Percentiles rank a stretch among this genome's conserved stretches.
Conservation (phyloP, 1,140 invertebrate species). For the Drosophila malerkotliana region DNA sequence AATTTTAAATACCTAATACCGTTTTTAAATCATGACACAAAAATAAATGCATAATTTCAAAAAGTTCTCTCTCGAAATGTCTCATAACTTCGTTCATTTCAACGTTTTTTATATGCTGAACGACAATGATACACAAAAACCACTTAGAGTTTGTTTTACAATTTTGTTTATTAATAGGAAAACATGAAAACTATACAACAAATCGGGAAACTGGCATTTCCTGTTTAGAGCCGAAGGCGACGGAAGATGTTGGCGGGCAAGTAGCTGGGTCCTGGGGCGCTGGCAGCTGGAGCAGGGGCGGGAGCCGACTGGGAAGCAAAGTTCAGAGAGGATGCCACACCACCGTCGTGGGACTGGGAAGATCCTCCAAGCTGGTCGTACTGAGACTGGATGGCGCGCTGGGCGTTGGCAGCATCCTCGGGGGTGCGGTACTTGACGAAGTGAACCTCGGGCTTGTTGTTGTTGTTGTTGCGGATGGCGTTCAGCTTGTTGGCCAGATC, state of each 20-base stretch:
- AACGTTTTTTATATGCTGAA: not conserved
- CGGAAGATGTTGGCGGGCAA: slow-evolving; percentile 69
- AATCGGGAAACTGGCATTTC: not conserved
- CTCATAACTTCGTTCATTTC: too few relatives aligned
- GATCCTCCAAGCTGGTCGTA: slow-evolving; percentile 63
- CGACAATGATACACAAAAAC: not conserved
- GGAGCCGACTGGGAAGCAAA: slow-evolving; percentile 55
- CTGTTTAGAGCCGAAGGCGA: slow-evolving; percentile 46
- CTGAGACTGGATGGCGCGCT: slow-evolving; percentile 57
- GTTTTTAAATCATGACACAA: too few relatives aligned
- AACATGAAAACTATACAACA: slow-evolving; percentile 52
- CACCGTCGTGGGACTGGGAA: slow-evolving; percentile 50
- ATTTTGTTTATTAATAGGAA: slow-evolving; percentile 38
- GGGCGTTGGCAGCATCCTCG: slow-evolving; percentile 61
- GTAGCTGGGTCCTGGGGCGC: slow-evolving; percentile 58
- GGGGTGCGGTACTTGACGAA: slow-evolving; percentile 69
- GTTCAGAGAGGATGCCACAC: slow-evolving; percentile 59
- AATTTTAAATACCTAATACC: too few relatives aligned
- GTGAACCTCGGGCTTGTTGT: slow-evolving; percentile 68
- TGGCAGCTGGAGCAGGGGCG: slow-evolving; percentile 17
- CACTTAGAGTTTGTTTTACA: not conserved
- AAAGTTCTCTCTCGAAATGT: too few relatives aligned
- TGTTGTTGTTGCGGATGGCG: slow-evolving; percentile 53
- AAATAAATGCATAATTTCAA: too few relatives aligned
- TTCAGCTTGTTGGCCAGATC: slow-evolving; percentile 72